Base-by-base conservation (phyloP, 2,888 invertebrate genomes). In the Drosophila limbata region DNA sequence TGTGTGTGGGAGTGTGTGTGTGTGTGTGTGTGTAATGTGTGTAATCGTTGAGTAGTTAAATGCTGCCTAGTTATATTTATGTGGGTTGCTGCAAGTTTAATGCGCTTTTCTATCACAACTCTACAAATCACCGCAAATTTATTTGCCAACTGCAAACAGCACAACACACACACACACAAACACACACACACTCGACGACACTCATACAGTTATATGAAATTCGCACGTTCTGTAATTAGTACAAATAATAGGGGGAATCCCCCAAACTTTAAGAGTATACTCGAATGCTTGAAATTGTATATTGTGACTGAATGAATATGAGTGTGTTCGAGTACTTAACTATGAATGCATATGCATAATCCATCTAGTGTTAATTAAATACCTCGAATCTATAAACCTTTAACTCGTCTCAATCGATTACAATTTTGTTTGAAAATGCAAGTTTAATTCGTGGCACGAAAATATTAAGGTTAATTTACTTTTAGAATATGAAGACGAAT, bases 111-210 rank as follows among this genome's bases (percentile, higher is more conserved):
- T 42, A 67, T 56, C 74, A 69, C 74, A 70, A 57, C 70, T 82
- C 82, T 55, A 82, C 82, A 84, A 82, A 82, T 82, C 79, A 84
- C 79, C 74, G 75, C 69, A 77, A 81, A 79, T 84, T 79, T 84
- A 82, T 82, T 84, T 82, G 77, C 81, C 47, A 51, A 52, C 40
- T 47, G 35, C 45, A 71, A 66, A 73, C 35, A 68, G 52, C 17
- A 40, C 47, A 48, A 59, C 57, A 52, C 33, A 50, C 45, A 53
- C 42, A 47, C 64, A 56, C 31, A 37, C 60, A 47, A 11, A 51
- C 9, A 55, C n/a, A 33, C 19, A 40, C n/a, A 33, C 9, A 61
- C 48, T 39, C 19, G 13, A 19, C 53, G 44, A 39, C 6, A 51
- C 35, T 51, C 15, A 13, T n/a, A 51, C 13, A n/a, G n/a, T 42